These are phyloP conservation scores for Solea senegalensis DNA, from an alignment of 2,113 vertebrate species.

Conservation along the genomic window DNA sequence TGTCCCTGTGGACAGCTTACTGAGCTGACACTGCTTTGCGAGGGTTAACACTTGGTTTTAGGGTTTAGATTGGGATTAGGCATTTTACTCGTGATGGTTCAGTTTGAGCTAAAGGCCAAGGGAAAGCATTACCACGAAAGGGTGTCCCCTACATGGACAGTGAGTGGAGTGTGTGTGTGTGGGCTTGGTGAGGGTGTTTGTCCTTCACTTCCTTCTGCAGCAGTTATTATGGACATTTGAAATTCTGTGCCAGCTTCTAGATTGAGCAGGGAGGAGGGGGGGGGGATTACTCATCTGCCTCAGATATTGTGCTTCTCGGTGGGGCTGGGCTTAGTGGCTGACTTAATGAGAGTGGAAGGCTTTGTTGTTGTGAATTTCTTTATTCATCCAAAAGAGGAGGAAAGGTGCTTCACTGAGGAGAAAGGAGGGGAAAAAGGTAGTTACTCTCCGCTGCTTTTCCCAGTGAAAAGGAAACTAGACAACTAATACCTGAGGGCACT, in stretches of 20 bases:
- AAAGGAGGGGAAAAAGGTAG: conserved; percentile 26
- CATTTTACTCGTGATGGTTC: not conserved
- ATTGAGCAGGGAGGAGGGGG: conserved; percentile 62
- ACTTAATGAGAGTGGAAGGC: conserved; percentile 83
- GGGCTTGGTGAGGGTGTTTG: conserved; percentile 19
- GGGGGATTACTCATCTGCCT: conserved; percentile 81
- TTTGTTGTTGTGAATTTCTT: conserved; percentile 88
- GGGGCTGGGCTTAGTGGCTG: conserved; percentile 79
- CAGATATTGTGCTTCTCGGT: conserved; percentile 76
- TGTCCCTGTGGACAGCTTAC: not conserved
- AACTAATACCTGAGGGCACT: conserved; percentile 92
- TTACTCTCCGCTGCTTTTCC: conserved; percentile 74
- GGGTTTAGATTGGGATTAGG: not conserved
- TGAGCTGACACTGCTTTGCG: not conserved
- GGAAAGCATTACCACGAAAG: not conserved
- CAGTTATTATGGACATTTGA: conserved; percentile 82
- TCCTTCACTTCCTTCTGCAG: conserved; percentile 75
- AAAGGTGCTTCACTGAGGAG: conserved; percentile 83
- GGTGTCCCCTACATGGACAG: not conserved
- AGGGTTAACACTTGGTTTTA: not conserved
- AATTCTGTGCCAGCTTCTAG: conserved; percentile 79
- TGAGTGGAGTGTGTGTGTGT: not conserved
- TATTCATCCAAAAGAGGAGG: conserved; percentile 82
- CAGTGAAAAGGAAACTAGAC: conserved; percentile 85
- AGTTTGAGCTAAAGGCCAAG: not conserved